A percentile compares a stretch with the other conserved stretches of the same genome.
Evolutionary conservation across 2,113 vertebrate species (phyloP).

Genomic region (Alexandromys fortis): DNA sequence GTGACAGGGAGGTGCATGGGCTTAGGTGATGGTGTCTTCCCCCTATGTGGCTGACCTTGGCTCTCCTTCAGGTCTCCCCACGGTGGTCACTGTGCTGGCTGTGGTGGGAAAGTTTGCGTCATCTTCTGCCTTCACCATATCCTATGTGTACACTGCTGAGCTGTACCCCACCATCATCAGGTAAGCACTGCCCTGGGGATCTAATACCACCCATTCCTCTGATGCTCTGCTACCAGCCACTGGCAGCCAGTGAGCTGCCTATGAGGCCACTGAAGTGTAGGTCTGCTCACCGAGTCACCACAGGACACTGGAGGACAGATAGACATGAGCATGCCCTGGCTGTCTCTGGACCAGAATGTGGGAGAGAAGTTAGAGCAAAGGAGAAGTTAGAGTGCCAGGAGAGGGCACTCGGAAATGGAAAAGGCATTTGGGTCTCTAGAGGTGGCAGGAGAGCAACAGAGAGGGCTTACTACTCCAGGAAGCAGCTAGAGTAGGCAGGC

Average conservation of each 20-base stretch:
- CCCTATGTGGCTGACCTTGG: neutral
- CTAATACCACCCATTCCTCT: neutral
- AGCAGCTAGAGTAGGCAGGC: neutral
- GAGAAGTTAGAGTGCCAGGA: neutral
- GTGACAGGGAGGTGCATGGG: neutral
- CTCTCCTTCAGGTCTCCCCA: constrained; percentile 79
- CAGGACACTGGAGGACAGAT: neutral
- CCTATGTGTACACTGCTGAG: constrained; percentile 90
- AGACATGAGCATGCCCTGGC: neutral
- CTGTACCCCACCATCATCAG: constrained; percentile 91
- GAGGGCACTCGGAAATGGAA: neutral
- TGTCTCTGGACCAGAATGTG: neutral
- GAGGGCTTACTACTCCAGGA: too few relatives aligned
- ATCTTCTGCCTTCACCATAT: constrained; percentile 82
- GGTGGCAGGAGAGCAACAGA: neutral
- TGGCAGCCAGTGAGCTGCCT: neutral
- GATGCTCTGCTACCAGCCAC: neutral
- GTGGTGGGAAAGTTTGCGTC: constrained; percentile 86
- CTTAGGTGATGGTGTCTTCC: neutral
- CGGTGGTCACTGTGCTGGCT: constrained; percentile 84
- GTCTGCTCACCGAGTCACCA: neutral
- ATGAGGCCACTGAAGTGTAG: neutral
- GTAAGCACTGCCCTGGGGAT: constrained; percentile 81
- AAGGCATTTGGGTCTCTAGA: neutral
- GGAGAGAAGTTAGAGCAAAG: neutral